Base-by-base conservation (phyloP, 2,888 invertebrate species). In the Archips xylosteana region DNA sequence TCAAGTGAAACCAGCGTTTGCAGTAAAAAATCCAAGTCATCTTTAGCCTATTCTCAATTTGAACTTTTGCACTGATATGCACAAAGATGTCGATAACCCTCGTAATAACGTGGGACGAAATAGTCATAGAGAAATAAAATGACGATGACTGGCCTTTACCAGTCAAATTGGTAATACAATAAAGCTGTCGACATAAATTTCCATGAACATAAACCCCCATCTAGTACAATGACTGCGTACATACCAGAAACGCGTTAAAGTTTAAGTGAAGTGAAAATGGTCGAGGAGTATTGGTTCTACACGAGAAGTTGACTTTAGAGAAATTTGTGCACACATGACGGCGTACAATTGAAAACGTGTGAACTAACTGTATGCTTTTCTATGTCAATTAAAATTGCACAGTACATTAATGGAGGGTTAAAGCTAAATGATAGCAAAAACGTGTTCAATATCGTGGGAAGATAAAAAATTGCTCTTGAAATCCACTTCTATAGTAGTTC, bases 321-420 rank as follows among this genome's bases (percentile, higher is more conserved):
- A 74, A 74, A 74, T 64, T 63, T 73, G 73, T 70, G 23, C 36
- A 74, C 64, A 64, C 63, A 57, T 51, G 42, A 34, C 8, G 39
- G 49, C 51, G 51, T 57, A 49, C 61, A 74, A 64, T 74, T 42
- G 64, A 45, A 70, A 70, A 74, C 74, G 74, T 74, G 74, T 60
- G 74, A 74, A 74, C 64, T 57, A 45, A 59, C 63, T 57, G 64
- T 34, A 51, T 34, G 54, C 15, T 71, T 36, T 34, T 60, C 57
- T 68, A 15, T 62, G 54, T 47, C 59, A 51, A 68, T 68, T 70
- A 63, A 59, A 23, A 51, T 23, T 60, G 45, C 67, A 47, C 47
- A 42, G 64, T 51, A 36, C 32, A n/a, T 6, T 60, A 65, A 65
- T 71, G 39, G n/a, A 15, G 42, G 32, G 36, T 34, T 66, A 49